Evolutionary conservation across 2,888 invertebrate genomes (phyloP), one percentile per base, ranked within the genome.

Genomic region (Bunonema sp.): DNA sequence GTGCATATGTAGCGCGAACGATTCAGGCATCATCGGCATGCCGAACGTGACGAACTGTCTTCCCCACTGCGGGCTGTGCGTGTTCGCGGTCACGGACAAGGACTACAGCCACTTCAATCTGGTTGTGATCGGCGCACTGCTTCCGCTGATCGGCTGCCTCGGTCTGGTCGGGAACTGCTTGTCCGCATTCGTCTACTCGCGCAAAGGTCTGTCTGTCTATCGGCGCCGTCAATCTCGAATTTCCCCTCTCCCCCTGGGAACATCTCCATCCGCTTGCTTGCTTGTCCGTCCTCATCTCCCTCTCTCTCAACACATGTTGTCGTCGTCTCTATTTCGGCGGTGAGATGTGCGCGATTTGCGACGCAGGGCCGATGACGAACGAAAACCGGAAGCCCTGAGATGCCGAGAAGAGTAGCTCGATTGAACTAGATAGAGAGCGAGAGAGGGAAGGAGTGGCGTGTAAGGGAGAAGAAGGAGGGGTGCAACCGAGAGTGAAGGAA

Each of bases 141-240:
- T 66, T 3, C 66, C 66, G 2, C 47, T 61, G n/a, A 53, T 62
- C 42, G 58, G 56, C 10, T 39, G 59, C 21, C 54, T 61, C 39
- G 66, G 66, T 12, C 45, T 67, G 10, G 39, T 58, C 29, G 66
- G 66, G 23, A 66, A 66, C 47, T 53, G 47, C 5, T 41, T 64
- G 29, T 62, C 66, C 1, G 59, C 63, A 1, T 67, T 57, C 44
- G 52, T 66, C 32, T 66, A 66, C 42, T 58, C 56, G 41, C 42
- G 65, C 15, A 56, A 54, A 44, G 54, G 59, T 60, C 35, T 35
- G 46, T 40, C 29, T n/a, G n/a, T n/a, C n/a, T n/a, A n/a, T n/a
- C n/a, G n/a, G n/a, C n/a, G 15, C 36, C 18, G 7, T 15, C 23
- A 18, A 31, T 18, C 31, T 38, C 26, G 16, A 22, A 19, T 15